Percentiles rank a stretch among this genome's conserved stretches.
phyloP scores from a whole-genome alignment of 53 echinoderm and acorn worm species.

The Arbacia lixula region DNA sequence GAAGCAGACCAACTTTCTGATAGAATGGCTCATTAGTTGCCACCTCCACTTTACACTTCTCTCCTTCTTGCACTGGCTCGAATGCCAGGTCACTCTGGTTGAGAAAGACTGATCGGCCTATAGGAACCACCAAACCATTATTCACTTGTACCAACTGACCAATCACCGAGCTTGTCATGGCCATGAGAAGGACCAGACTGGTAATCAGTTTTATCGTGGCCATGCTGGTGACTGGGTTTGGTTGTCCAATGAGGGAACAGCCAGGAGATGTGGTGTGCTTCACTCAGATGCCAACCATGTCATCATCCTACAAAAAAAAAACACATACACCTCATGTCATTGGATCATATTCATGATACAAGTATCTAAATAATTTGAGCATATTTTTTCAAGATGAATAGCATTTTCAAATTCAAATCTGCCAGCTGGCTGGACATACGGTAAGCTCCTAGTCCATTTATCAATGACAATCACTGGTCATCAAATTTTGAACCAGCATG shows the following conservation, averaged over 20 bases:
- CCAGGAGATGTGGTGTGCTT: not conserved
- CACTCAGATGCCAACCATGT: conserved; percentile 27
- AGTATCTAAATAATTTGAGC: too few relatives aligned
- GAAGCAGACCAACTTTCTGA: conserved; percentile 82
- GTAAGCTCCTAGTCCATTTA: too few relatives aligned
- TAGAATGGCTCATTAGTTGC: conserved; percentile 88
- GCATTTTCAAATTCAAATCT: too few relatives aligned
- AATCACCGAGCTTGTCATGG: conserved; percentile 43
- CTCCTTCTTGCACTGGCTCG: conserved; percentile 65
- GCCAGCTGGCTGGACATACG: too few relatives aligned
- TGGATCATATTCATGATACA: too few relatives aligned
- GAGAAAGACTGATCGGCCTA: conserved; percentile 83
- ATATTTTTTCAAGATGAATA: too few relatives aligned
- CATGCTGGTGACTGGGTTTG: conserved; percentile 27
- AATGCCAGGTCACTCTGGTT: conserved; percentile 75
- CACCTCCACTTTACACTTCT: conserved; percentile 90
- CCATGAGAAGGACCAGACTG: conserved; percentile 28
- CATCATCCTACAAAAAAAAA: too few relatives aligned
- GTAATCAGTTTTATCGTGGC: conserved; percentile 11
- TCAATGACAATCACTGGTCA: too few relatives aligned
- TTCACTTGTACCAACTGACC: conserved; percentile 92
- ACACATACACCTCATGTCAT: too few relatives aligned
- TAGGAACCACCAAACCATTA: conserved; percentile 80
- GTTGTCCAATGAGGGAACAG: not conserved
- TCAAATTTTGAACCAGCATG: too few relatives aligned